phyloP scores from a whole-genome alignment of 2,113 vertebrate genomes.

The Tenebrosternarchus preto region DNA sequence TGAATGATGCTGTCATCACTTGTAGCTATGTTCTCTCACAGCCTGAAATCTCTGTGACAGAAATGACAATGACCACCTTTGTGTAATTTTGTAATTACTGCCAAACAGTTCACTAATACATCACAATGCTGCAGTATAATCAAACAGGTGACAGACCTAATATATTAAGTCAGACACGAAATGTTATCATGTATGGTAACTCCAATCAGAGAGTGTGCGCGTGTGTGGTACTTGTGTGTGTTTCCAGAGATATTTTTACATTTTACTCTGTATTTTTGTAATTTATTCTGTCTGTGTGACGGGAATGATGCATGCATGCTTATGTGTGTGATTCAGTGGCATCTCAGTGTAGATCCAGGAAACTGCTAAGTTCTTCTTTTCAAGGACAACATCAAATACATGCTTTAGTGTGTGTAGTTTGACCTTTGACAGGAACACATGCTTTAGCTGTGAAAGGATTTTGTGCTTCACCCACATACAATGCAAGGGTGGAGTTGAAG shows the following conservation, averaged over 20 bases:
- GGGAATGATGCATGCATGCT: neutral
- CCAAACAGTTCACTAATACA: neutral
- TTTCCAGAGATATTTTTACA: neutral
- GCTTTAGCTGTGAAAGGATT: neutral
- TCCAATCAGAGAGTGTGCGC: neutral
- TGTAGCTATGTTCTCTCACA: neutral
- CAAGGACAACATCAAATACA: neutral
- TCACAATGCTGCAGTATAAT: too few relatives aligned
- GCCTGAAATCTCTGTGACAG: neutral
- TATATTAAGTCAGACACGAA: too few relatives aligned
- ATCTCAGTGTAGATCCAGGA: neutral
- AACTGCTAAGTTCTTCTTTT: neutral
- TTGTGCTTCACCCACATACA: neutral
- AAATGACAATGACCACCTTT: neutral
- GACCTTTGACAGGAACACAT: neutral
- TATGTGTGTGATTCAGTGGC: slow-evolving; percentile 10
- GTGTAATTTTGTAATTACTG: neutral
- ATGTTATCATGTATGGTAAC: too few relatives aligned
- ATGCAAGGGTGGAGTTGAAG: neutral
- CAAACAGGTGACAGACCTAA: too few relatives aligned
- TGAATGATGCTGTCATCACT: neutral
- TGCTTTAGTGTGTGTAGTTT: neutral
- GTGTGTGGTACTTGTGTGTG: neutral
- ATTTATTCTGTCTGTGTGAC: neutral
- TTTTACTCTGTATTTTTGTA: neutral